Conservation (phyloP, 2,888 invertebrate species). For the Apodemia zela region DNA sequence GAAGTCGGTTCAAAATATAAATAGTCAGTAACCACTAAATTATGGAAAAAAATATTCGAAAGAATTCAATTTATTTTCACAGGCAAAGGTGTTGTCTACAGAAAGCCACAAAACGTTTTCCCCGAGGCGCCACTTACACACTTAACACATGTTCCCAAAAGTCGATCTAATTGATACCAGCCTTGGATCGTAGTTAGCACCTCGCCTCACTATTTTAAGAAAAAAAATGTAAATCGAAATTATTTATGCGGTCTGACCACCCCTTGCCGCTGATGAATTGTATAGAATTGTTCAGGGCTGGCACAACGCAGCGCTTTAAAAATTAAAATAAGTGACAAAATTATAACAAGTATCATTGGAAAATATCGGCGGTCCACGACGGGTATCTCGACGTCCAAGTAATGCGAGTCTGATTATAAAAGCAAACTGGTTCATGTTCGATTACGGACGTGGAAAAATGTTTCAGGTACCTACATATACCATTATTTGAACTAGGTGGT, state of each 20-base stretch:
- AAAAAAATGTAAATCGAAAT: constrained; percentile 11
- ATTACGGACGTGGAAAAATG: no score
- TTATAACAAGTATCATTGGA: no score
- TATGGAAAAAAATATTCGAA: background rate
- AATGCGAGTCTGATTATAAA: no score
- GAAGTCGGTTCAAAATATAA: background rate
- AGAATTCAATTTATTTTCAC: background rate
- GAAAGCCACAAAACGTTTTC: constrained; percentile 27
- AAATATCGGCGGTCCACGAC: no score
- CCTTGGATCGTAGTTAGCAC: constrained; percentile 54
- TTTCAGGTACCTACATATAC: no score
- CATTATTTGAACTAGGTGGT: no score
- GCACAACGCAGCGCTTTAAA: no score
- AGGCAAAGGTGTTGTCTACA: background rate
- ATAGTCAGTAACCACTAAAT: background rate
- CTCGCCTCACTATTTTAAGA: constrained; percentile 33
- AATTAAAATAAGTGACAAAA: no score
- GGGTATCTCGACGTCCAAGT: no score
- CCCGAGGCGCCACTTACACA: constrained; percentile 62
- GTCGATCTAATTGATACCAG: constrained; percentile 53
- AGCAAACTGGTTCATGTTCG: no score
- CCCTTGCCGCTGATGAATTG: no score
- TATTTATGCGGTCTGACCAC: background rate
- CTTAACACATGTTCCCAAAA: constrained; percentile 61
- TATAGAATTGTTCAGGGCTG: no score